Conservation (phyloP, 2,888 invertebrate species). For the Aphodius granarius region DNA sequence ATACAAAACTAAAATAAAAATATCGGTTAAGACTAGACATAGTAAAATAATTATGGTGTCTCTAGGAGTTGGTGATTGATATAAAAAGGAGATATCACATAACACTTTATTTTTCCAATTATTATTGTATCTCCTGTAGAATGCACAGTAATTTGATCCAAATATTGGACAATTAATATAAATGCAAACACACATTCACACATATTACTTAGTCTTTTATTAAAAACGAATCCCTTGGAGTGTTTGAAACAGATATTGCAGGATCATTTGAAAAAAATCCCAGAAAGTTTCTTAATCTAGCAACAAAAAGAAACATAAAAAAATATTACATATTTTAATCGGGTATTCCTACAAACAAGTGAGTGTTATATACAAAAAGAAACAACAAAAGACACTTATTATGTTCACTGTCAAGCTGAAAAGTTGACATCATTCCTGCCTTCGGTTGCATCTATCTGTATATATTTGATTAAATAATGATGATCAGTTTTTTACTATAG, state of each 20-base stretch:
- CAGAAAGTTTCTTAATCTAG: conserved; percentile 27
- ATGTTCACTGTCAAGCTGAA: neutral
- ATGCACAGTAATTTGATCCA: neutral
- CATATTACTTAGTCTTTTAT: conserved; percentile 19
- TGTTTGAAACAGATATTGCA: conserved; percentile 25
- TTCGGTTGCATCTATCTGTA: neutral
- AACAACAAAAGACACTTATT: neutral
- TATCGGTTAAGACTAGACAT: neutral
- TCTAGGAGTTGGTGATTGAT: neutral
- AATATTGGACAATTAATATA: conserved; percentile 3
- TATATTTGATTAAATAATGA: neutral
- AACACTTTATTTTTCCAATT: neutral
- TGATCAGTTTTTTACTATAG: neutral
- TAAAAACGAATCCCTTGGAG: conserved; percentile 27
- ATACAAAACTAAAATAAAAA: neutral
- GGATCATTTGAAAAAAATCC: conserved; percentile 20
- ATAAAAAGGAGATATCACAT: neutral
- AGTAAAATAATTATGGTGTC: neutral
- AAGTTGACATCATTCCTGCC: no score
- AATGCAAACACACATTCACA: neutral
- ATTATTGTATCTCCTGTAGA: neutral
- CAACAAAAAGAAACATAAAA: conserved; percentile 12
- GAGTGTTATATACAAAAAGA: neutral
- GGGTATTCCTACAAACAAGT: neutral
- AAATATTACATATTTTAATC: conserved; percentile 1